Evolutionary conservation across 2,797 vertebrate species (phyloP), one percentile per base, ranked within the genome.

Genomic region (Gymnodraco acuticeps): DNA sequence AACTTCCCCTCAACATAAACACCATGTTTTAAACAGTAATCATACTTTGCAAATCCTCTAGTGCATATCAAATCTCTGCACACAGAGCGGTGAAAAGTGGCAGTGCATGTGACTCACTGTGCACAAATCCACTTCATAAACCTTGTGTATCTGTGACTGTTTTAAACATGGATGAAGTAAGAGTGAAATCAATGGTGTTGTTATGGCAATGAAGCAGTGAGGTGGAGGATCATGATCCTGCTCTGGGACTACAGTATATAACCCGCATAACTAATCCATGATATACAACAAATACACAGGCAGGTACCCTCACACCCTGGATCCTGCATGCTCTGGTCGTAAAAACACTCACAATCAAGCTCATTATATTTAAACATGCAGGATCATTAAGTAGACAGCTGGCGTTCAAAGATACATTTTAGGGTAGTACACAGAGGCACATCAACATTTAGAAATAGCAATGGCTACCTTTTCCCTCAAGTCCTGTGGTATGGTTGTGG

Each of bases 401-500:
- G 27, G 16, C 48, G 20, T 59, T 67, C 15, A 67, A 69, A 69
- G 0, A 20, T 11, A 27, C 17, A 51, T 33, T 6, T 33, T 7
- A 17, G 46, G 46, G 33, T 43, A 51, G 20, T 48, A 50, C 20
- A 5, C 41, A 71, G 12, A 74, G 60, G 56, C 3, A 16, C 50
- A 76, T 80, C 41, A 19, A 42, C 38, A 55, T 27, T 5, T 9
- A 61, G 10, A 48, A 52, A 55, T 9, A 38, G 65, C 46, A 31
- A 6, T 5, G 10, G 45, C 19, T 70, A 48, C 66, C 68, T 75
- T 84, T 62, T 38, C 38, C 65, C 70, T 58, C 12, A 51, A 78
- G 68, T 72, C 61, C 46, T 75, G 64, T 80, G 70, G 71, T 56
- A 68, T 45, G 47, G 56, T 52, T 82, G 78, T 77, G 87, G 59